Evolutionary conservation across 2,113 vertebrate species (phyloP), one percentile per base, ranked within the genome.

Genomic region (Aphyosemion australe): DNA sequence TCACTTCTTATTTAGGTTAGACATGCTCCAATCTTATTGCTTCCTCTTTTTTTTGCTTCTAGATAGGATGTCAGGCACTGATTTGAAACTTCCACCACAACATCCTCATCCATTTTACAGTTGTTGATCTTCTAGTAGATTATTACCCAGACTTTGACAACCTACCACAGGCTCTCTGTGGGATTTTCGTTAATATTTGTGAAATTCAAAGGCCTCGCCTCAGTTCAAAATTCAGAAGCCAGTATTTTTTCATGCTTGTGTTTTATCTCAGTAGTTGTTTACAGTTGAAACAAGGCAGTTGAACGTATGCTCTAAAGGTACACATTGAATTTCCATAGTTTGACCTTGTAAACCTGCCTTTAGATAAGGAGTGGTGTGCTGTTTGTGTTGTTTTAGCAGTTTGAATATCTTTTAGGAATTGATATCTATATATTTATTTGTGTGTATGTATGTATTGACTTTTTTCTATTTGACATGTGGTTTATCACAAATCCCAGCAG

Each of bases 1-100:
- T 84, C 76, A 83, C 76, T 85, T 87, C 77, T 82, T 84, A 89
- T 90, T 82, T 87, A 84, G 79, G 82, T 87, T 88, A 86, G 65
- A 74, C 46, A 32, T 67, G 72, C 66, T 86, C 46, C 19, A 80
- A 65, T 85, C 75, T 79, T 77, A 65, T 61, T 61, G 34, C 46
- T 61, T 79, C 51, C 67, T 74, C 47, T 55, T 53, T 72, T 73
- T 54, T 53, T 69, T 73, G 57, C 65, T 74, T 46, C 46, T 57
- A 21, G 18, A 32, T 47, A 51, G 49, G 45, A 71, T 78, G 82
- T 82, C 68, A 80, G 70, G 50, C 50, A 43, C 58, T 78, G 66
- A 56, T 65, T 56, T 34, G 7, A 11, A 39, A 41, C n/a, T 56
- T 65, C 16, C 10, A 7, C 7, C 16, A 5, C 1, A 42, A 3